Evolutionary conservation across 2,888 invertebrate genomes (phyloP), one percentile per base, ranked within the genome.

Genomic region (Stenodema calcarata): DNA sequence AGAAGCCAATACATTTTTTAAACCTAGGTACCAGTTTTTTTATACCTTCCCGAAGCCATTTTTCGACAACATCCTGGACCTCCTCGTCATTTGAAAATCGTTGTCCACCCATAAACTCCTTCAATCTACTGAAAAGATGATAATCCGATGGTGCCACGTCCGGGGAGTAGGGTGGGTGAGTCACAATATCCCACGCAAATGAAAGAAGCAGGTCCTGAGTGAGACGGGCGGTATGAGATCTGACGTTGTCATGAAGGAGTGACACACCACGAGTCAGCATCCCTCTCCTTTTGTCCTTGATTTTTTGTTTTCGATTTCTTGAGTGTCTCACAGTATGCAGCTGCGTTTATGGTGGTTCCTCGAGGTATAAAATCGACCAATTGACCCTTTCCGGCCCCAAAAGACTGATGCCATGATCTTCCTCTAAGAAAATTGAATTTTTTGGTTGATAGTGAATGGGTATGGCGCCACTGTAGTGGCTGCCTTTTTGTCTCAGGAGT

Each of bases 141-240:
- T 69, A 89, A 78, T 87, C 87, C 7, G 54, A 85, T 30, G 89
- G 88, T 16, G 86, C 85, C 35, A 88, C 80, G 70, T 88, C 87
- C 14, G 86, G 86, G 73, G 82, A 87, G 44, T 87, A 88, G 11
- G 87, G 76, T 23, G 87, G 86, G 54, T 88, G 88, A 27, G 50
- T 50, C 28, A 86, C 27, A 75, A 41, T 84, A 81, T 85, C 80
- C 79, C 80, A 70, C 30, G 28, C 62, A 78, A 87, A 85, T 23
- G 79, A 78, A 35, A 35, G 7, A 7, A 35, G 35, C n/a, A n/a
- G n/a, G n/a, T n/a, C 2, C 35, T 35, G 7, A 35, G 7, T 35
- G 35, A 7, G 27, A 28, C 75, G 12, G 47, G 87, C 27, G 28
- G 86, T 79, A 80, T 86, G 86, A 3, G 88, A 79, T 81, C 42